A percentile compares a stretch with the other conserved stretches of the same genome.
These are phyloP conservation scores for Gnathonemus longibarbis DNA, from an alignment of 2,113 vertebrate species.

Conservation along the genomic window DNA sequence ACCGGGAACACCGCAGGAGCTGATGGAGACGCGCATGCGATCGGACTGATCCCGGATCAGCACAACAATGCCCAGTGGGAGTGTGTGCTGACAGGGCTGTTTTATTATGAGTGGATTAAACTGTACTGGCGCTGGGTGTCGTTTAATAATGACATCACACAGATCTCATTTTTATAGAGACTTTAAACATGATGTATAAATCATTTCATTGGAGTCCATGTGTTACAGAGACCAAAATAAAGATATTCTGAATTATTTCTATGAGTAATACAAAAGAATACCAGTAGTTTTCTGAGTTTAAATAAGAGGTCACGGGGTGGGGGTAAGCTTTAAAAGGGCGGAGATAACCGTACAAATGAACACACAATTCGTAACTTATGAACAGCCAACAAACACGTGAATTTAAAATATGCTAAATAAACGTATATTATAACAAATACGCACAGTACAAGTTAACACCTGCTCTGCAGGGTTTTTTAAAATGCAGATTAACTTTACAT, in stretches of 20 bases:
- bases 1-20: constrained; percentile 25
- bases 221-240: constrained; percentile 35
- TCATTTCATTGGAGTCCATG: constrained; percentile 36
- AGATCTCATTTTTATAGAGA: constrained; percentile 13
- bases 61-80: not conserved
- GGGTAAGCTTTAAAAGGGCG: not conserved
- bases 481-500: constrained; percentile 18
- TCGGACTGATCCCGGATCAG: not conserved
- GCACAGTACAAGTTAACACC: constrained; percentile 28
- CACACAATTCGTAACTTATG: constrained; percentile 13
- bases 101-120: not conserved
- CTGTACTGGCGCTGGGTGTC: not conserved
- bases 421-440: constrained; percentile 18
- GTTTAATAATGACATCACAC: constrained; percentile 4
- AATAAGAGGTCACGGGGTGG: constrained; percentile 17
- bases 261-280: constrained; percentile 22
- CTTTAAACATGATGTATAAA: constrained; percentile 27
- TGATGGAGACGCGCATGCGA: not conserved
- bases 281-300: constrained; percentile 11
- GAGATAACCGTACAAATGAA: constrained; percentile 12
- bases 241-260: not conserved
- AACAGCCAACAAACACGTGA: constrained; percentile 17
- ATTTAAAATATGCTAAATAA: constrained; percentile 15
- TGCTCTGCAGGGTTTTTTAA: constrained; percentile 33
- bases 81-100: not conserved